Conservation (phyloP, 2,113 vertebrate genomes). For the Lycocorax pyrrhopterus region DNA sequence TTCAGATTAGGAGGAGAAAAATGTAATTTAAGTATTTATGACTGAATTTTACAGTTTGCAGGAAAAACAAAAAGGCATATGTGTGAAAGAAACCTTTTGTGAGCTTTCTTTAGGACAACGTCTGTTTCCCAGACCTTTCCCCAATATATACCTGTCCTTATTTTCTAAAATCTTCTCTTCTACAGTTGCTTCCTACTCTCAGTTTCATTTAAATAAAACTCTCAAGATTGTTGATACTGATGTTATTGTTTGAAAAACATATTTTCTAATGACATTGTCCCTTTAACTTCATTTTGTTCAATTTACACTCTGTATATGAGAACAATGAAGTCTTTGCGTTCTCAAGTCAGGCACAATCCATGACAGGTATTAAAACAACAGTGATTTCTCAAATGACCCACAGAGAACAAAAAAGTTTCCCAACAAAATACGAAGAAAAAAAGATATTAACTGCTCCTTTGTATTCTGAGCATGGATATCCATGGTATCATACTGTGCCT, state of each 20-base stretch:
- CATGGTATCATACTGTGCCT: background rate
- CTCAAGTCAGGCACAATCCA: background rate
- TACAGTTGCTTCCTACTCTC: background rate
- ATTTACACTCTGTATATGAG: background rate
- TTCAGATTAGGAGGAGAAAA: background rate
- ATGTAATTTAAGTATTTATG: background rate
- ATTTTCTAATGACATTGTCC: background rate
- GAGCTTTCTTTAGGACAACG: background rate
- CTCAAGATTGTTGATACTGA: background rate
- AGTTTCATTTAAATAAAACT: background rate
- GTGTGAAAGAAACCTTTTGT: background rate
- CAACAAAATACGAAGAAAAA: background rate
- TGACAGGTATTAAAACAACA: background rate
- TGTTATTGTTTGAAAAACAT: background rate
- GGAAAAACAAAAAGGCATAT: fast-evolving
- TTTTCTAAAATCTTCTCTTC: background rate
- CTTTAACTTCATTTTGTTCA: background rate
- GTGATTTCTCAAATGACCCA: background rate
- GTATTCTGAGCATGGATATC: background rate
- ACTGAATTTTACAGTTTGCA: background rate
- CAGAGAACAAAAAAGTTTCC: background rate
- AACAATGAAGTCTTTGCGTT: background rate
- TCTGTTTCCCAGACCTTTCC: background rate
- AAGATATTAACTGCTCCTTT: background rate
- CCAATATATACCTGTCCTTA: background rate